A percentile compares a stretch with the other conserved stretches of the same genome.
Conservation (phyloP, 92 coral and sea anemone genomes). For the Parazoanthus darwini region DNA sequence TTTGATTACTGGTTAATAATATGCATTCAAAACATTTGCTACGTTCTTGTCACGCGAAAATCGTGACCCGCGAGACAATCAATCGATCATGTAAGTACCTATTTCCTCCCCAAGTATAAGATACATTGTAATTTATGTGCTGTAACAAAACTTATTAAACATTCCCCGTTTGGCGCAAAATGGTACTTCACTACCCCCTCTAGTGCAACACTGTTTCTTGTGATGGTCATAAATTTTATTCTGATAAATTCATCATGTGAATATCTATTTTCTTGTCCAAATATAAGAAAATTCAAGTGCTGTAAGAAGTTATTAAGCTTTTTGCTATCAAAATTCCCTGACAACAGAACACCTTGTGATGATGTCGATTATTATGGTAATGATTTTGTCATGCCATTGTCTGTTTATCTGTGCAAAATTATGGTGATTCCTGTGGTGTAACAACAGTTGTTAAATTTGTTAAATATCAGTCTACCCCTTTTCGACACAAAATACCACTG, state of each 20-base stretch:
- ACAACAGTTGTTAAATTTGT: conserved; percentile 5
- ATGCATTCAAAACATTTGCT: neutral
- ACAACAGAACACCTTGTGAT: conserved; percentile 8
- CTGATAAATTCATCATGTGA: too few species aligned
- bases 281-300: conserved; percentile 5
- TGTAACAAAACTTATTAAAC: conserved; percentile 4
- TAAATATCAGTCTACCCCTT: conserved; percentile 7
- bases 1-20: too few species aligned
- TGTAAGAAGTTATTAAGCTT: neutral
- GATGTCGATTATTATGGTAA: conserved; percentile 6
- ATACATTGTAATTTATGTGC: conserved; percentile 5
- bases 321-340: neutral
- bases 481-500: conserved; percentile 8
- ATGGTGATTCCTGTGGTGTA: conserved; percentile 8
- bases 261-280: neutral
- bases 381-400: conserved; percentile 7
- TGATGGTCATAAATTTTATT: neutral
- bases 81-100: neutral
- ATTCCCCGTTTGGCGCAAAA: neutral
- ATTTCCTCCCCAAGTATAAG: conserved; percentile 8
- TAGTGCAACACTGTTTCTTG: conserved; percentile 8
- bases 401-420: conserved; percentile 6
- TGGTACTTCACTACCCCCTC: neutral
- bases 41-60: conserved; percentile 5
- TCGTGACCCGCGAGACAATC: neutral